Evolutionary conservation across 2,797 vertebrate genomes (phyloP).

Genomic region (Octomys mimax): DNA sequence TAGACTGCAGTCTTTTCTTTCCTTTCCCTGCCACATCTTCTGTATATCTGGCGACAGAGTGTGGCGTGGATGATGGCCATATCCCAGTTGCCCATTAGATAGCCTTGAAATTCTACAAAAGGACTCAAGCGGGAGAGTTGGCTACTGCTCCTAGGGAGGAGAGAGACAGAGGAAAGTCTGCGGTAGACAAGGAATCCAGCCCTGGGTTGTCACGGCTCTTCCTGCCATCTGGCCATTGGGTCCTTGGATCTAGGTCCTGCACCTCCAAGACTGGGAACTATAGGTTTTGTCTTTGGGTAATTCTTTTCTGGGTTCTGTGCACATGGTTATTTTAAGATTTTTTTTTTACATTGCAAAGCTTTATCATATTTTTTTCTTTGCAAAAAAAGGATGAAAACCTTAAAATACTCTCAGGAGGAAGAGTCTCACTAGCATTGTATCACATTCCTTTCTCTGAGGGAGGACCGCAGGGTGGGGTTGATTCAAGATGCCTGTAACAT

Average conservation of each 20-base stretch:
- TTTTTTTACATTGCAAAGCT: conserved; percentile 18
- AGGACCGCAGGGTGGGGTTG: conserved; percentile 66
- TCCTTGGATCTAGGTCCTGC: neutral
- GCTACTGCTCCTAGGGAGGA: neutral
- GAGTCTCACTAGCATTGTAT: conserved; percentile 64
- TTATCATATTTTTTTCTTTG: conserved; percentile 5
- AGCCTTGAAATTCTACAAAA: neutral
- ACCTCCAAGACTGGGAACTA: neutral
- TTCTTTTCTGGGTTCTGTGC: neutral
- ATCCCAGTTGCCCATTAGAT: neutral
- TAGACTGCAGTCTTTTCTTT: neutral
- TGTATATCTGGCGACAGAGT: neutral
- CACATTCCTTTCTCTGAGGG: conserved; percentile 70
- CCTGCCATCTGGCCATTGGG: neutral
- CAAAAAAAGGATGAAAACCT: conserved; percentile 51
- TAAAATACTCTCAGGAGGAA: conserved; percentile 53
- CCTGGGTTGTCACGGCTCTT: neutral
- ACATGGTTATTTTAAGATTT: conserved; percentile 34
- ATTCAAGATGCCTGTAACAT: conserved; percentile 61
- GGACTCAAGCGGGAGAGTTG: neutral
- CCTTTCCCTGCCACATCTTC: neutral
- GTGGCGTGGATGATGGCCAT: neutral
- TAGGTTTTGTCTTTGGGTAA: neutral
- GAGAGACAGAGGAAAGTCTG: neutral
- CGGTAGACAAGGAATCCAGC: neutral